phyloP scores from a whole-genome alignment of 2,888 invertebrate species.

The Andrena marginata region DNA sequence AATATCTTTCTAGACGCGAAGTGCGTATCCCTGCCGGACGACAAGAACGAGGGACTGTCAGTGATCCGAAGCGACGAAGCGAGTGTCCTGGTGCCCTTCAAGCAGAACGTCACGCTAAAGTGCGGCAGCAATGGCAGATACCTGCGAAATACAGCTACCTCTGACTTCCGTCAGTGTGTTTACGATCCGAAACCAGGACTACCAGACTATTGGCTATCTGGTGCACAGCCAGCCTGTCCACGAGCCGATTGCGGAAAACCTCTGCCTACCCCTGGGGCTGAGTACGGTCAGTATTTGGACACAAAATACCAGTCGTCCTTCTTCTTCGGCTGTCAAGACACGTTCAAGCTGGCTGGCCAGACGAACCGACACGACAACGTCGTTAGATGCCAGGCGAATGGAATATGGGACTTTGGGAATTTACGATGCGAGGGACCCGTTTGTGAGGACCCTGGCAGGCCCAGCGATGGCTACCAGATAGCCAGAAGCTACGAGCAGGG shows the following conservation, averaged over 20 bases:
- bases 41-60: conserved; percentile 93
- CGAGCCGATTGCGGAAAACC: conserved; percentile 96
- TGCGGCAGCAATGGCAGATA: conserved; percentile 93
- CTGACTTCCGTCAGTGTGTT: conserved; percentile 96
- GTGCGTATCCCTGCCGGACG: conserved; percentile 95
- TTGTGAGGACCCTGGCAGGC: conserved; percentile 97
- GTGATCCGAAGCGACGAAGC: conserved; percentile 92
- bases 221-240: conserved; percentile 94
- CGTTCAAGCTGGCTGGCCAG: conserved; percentile 97
- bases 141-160: conserved; percentile 92
- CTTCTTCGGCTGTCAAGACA: conserved; percentile 98
- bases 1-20: conserved; percentile 90
- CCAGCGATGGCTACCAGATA: conserved; percentile 95
- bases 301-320: conserved; percentile 97
- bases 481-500: conserved; percentile 95
- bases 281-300: conserved; percentile 95
- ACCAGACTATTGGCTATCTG: conserved; percentile 96
- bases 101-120: conserved; percentile 94
- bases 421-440: conserved; percentile 98
- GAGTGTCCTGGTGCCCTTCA: conserved; percentile 94
- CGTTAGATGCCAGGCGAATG: conserved; percentile 95
- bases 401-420: conserved; percentile 99
- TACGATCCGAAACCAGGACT: conserved; percentile 96
- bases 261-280: conserved; percentile 96
- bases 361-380: conserved; percentile 96